Percentiles rank a stretch among this genome's conserved stretches.
Conservation (phyloP, 2,797 vertebrate species). For the Cetoscarus ocellatus region DNA sequence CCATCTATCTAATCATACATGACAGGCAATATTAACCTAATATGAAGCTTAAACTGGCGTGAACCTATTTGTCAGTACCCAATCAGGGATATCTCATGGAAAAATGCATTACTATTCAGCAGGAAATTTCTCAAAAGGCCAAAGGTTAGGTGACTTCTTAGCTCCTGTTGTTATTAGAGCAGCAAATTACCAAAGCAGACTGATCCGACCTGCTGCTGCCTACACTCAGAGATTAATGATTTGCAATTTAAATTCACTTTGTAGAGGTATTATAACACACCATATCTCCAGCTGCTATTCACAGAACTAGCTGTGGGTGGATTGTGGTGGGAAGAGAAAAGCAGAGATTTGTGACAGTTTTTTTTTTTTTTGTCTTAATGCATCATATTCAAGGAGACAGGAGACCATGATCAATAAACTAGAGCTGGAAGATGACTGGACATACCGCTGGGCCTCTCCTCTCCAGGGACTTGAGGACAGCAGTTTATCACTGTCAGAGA, state of each 20-base stretch:
- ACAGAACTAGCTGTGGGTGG: too few species aligned
- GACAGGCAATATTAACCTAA: conserved; percentile 29
- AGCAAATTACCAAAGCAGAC: conserved; percentile 38
- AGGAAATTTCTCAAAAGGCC: conserved; percentile 41
- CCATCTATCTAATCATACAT: not conserved
- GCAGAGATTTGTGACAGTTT: too few species aligned
- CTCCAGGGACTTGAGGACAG: conserved; percentile 26
- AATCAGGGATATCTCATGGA: conserved; percentile 41
- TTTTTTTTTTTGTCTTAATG: too few species aligned
- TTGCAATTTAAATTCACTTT: too few species aligned
- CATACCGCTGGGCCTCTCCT: conserved; percentile 8
- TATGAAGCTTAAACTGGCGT: conserved; percentile 3
- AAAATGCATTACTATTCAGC: conserved; percentile 4
- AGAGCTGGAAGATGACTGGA: conserved; percentile 21
- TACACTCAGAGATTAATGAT: conserved; percentile 25
- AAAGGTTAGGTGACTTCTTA: conserved; percentile 62
- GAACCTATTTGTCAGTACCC: conserved; percentile 40
- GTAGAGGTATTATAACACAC: too few species aligned
- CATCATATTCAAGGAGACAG: conserved; percentile 28
- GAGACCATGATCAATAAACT: conserved; percentile 58
- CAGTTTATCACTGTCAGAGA: conserved; percentile 58
- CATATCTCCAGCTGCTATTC: too few species aligned
- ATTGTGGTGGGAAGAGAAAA: too few species aligned
- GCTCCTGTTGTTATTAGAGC: conserved; percentile 49
- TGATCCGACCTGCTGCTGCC: conserved; percentile 14